A percentile compares a stretch with the other conserved stretches of the same genome.
phyloP scores from a whole-genome alignment of 2,113 vertebrate species.

The Ahaetulla prasina region DNA sequence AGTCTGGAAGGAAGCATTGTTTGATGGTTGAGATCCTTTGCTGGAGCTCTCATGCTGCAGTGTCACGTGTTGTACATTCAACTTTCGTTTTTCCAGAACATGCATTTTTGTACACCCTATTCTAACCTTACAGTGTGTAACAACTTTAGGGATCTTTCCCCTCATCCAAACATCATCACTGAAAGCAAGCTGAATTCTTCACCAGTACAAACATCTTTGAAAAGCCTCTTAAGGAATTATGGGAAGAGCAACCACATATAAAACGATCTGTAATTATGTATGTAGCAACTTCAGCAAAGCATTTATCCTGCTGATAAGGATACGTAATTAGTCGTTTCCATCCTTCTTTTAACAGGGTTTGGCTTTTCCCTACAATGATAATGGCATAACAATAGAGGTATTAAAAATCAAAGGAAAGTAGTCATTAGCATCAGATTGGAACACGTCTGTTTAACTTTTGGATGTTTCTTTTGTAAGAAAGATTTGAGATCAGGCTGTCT shows the following conservation, averaged over 20 bases:
- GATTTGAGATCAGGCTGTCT: not conserved
- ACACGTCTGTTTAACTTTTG: not conserved
- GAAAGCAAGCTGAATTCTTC: not conserved
- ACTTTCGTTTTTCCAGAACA: not conserved
- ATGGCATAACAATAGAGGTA: not conserved
- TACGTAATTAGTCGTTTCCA: not conserved
- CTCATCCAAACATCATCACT: slow-evolving; percentile 19
- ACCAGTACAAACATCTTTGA: not conserved
- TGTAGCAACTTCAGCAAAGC: not conserved
- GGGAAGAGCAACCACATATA: not conserved
- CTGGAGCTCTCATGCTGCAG: not conserved
- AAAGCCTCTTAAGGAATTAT: not conserved
- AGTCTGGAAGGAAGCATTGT: not conserved
- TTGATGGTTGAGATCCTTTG: not conserved
- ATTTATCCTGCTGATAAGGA: not conserved
- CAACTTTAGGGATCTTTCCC: slow-evolving; percentile 1
- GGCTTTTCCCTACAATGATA: slow-evolving; percentile 4
- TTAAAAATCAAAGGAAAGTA: slow-evolving; percentile 5
- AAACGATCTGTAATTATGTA: slow-evolving; percentile 1
- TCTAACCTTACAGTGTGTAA: not conserved
- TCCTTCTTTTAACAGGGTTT: fast-evolving
- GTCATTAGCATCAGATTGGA: not conserved
- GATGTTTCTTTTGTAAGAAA: not conserved
- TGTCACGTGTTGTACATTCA: not conserved
- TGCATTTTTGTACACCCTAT: not conserved